phyloP scores from a whole-genome alignment of 2,113 vertebrate species.

The Sinocyclocheilus maitianheensis region DNA sequence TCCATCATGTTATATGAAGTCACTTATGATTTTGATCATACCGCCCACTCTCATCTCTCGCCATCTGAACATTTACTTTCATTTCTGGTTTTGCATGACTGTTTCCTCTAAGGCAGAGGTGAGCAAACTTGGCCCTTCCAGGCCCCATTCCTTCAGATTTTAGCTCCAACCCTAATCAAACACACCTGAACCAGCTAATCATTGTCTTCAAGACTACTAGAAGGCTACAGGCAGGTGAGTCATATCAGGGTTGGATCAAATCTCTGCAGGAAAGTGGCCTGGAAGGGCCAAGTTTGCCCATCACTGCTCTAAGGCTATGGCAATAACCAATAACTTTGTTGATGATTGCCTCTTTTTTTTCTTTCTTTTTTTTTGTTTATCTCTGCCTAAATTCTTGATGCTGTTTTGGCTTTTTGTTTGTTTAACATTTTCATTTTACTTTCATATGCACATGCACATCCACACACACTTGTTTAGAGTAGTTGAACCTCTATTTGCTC shows the following conservation, averaged over 20 bases:
- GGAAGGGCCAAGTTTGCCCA: too few species aligned
- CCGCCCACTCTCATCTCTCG: background rate
- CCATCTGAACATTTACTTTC: background rate
- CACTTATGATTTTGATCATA: background rate
- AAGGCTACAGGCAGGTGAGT: too few species aligned
- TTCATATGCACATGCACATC: background rate
- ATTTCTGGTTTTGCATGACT: constrained; percentile 13
- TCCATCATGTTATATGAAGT: background rate
- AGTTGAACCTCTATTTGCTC: constrained; percentile 56
- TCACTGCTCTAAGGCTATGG: background rate
- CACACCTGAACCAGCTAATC: too few species aligned
- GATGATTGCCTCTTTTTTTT: background rate
- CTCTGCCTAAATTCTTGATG: background rate
- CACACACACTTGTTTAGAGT: constrained; percentile 31
- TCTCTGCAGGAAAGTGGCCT: too few species aligned
- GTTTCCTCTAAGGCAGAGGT: background rate
- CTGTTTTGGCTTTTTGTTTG: background rate
- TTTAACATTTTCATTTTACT: background rate
- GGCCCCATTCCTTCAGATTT: too few species aligned
- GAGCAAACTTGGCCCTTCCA: too few species aligned
- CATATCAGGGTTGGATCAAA: too few species aligned
- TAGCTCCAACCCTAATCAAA: too few species aligned
- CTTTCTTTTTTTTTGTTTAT: background rate
- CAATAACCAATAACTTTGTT: background rate
- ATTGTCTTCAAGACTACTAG: too few species aligned